Evolutionary conservation across 2,797 vertebrate genomes (phyloP), one percentile per base, ranked within the genome.

Genomic region (Rhinophrynus dorsalis): DNA sequence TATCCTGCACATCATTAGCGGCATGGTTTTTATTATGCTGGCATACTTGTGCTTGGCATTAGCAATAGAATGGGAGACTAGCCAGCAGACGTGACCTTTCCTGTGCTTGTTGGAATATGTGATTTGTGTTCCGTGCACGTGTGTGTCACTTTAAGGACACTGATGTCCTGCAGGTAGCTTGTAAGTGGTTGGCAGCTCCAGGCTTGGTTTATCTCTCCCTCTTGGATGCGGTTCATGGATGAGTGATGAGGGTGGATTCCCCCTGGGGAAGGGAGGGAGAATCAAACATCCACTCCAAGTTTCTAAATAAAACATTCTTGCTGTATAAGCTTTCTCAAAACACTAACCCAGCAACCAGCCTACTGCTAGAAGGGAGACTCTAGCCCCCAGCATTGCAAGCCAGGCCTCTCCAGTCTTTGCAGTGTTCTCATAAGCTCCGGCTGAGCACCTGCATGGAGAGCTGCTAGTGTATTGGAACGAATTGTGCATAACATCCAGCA

Each of bases 231-330:
- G 32, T 32, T 48, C 52, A 62, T 52, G 23, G 44, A 60, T 35
- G 47, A 73, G 47, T 35, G 62, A 54, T 60, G 45, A 47, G 69
- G 62, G 69, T 73, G 69, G 69, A 73, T 73, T 66, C 38, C 70
- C 56, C 70, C 51, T 11, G 70, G 70, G 70, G 29, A 60, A 52
- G 70, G 70, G 70, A 66, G 70, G 70, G 70, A 73, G 35, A 66
- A 73, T 66, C 54, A 54, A 54, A 50, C 55, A 45, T 60, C 42
- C 45, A 23, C 13, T 66, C 20, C 48, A 35, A 33, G 24, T 37
- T 51, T 47, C 45, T 37, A 60, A 60, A 66, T 60, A 54, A 72
- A 67, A 23, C 37, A 42, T 60, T 73, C 62, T 51, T 60, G 27
- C 27, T 59, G 62, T 29, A 45, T 50, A 32, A 60, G 57, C 35